Percentiles rank a stretch among this genome's conserved stretches.
These are phyloP conservation scores for Morus bassanus DNA, from an alignment of 2,797 vertebrate genomes.

Conservation along the genomic window DNA sequence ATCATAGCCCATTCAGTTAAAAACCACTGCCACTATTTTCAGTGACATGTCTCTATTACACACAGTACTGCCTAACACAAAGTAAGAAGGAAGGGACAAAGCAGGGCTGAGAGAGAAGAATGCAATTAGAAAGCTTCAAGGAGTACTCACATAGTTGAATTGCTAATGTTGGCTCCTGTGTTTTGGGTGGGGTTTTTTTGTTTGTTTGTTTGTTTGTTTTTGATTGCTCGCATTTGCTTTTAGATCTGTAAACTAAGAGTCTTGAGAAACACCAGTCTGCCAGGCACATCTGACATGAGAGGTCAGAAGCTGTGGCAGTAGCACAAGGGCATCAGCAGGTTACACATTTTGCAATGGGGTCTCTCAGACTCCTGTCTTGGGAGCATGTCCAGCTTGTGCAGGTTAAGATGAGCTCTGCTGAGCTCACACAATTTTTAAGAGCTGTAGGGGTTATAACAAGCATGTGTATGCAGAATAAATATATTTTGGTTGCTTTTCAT, in stretches of 20 bases:
- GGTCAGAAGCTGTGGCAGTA: background rate
- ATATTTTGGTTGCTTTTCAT: background rate
- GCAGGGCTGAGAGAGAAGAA: background rate
- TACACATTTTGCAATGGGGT: background rate
- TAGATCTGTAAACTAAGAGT: background rate
- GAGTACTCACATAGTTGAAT: background rate
- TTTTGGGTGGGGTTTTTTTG: fast-evolving
- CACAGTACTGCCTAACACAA: background rate
- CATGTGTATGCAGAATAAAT: background rate
- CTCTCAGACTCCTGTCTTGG: background rate
- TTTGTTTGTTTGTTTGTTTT: background rate
- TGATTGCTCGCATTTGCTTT: background rate
- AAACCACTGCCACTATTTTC: fast-evolving
- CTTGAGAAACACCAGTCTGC: background rate
- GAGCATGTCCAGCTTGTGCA: background rate
- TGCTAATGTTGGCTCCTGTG: background rate
- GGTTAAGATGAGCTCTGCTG: background rate
- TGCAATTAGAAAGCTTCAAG: background rate
- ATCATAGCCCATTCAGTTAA: background rate
- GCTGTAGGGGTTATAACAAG: background rate
- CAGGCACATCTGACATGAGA: background rate
- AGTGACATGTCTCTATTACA: background rate
- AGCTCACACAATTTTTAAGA: background rate
- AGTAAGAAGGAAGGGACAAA: background rate
- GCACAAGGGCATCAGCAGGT: background rate